These are phyloP conservation scores for Caenorhabditis sp. DNA, from an alignment of 2,888 invertebrate genomes.

Conservation along the genomic window DNA sequence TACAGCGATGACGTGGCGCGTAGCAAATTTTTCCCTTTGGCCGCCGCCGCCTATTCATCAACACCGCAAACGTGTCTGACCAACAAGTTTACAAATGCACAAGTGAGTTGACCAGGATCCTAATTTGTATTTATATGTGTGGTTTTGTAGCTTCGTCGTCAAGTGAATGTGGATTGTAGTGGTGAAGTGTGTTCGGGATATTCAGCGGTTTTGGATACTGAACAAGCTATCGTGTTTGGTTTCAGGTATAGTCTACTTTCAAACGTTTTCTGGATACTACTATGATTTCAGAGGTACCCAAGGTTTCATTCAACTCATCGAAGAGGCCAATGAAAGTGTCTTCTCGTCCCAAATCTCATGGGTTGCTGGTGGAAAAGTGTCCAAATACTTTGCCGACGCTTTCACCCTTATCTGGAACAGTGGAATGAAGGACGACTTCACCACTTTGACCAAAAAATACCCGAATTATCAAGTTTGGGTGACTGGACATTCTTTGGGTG, in stretches of 20 bases:
- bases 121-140: background rate
- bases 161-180: slow-evolving; percentile 43
- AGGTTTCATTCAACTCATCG: slow-evolving; percentile 51
- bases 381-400: slow-evolving; percentile 62
- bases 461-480: slow-evolving; percentile 58
- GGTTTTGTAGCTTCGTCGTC: slow-evolving; percentile 47
- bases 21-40: slow-evolving; percentile 48
- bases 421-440: slow-evolving; percentile 58
- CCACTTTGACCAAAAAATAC: slow-evolving; percentile 41
- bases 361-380: slow-evolving; percentile 55
- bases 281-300: slow-evolving; percentile 54
- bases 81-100: slow-evolving; percentile 44
- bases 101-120: slow-evolving; percentile 12
- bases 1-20: slow-evolving; percentile 47
- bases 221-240: slow-evolving; percentile 56
- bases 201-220: slow-evolving; percentile 41
- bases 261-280: background rate
- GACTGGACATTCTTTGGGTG: slow-evolving; percentile 59
- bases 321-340: slow-evolving; percentile 52
- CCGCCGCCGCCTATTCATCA: slow-evolving; percentile 54
- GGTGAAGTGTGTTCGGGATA: slow-evolving; percentile 57
- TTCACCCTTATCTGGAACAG: slow-evolving; percentile 57
- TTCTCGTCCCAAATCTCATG: slow-evolving; percentile 38
- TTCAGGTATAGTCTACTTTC: no score
- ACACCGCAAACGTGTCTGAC: slow-evolving; percentile 50